Evolutionary conservation across 1,140 invertebrate species (phyloP), one percentile per base, ranked within the genome.

Genomic region (Triops longicaudatus): DNA sequence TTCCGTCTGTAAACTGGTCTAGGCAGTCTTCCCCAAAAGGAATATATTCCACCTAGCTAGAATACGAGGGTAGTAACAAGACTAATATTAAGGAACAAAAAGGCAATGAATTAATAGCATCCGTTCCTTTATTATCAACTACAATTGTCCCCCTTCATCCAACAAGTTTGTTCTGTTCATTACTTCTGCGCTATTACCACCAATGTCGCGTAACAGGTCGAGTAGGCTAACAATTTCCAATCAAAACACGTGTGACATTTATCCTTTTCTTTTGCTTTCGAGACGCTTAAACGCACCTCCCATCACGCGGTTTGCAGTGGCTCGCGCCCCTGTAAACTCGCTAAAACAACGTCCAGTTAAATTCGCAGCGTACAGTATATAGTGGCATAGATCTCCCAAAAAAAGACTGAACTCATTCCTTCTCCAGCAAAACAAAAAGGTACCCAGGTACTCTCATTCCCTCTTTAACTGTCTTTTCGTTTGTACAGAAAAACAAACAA

Each of bases 81-180:
- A 37, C 31, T 0, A 63, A 6, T 6, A 5, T 63, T 63, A 63
- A 17, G 50, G 17, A 63, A 22, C 6, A 63, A 17, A 63, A n/a
- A n/a, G 3, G 17, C 10, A 22, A 17, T 63, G 17, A 14, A 6
- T 63, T 63, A 63, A n/a, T 63, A 63, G 50, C 50, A 63, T 63
- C 50, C 50, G 22, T 63, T 63, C 50, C 50, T 63, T 63, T 63
- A 63, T 63, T 63, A 63, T 63, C 50, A 63, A 63, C 50, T 63
- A 63, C 50, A 63, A 22, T 63, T 63, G 14, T 63, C 22, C 50
- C 50, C 50, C 50, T 22, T 63, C 50, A 63, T 63, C 50, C 50
- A 63, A 63, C 50, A 63, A 63, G 50, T 63, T 63, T 63, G 50
- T 63, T 63, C n/a, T 63, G 50, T 22, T 63, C 50, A 14, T 63